Percentiles rank a stretch among this genome's conserved stretches.
Conservation (phyloP, 2,113 vertebrate species). For the Cathartes aura region DNA sequence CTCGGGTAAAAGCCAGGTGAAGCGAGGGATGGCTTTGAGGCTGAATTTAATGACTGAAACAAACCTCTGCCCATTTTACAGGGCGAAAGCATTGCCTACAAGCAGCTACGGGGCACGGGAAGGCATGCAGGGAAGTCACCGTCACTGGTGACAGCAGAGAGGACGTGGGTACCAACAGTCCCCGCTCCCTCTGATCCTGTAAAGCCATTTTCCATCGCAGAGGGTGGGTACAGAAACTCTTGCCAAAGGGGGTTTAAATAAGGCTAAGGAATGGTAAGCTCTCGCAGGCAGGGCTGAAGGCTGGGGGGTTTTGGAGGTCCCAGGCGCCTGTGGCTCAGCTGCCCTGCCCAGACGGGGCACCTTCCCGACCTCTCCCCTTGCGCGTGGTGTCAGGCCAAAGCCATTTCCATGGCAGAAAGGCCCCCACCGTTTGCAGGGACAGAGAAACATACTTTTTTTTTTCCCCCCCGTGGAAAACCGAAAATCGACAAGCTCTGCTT, state of each 20-base stretch:
- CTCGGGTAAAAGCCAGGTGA: neutral
- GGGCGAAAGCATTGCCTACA: neutral
- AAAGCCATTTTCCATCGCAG: neutral
- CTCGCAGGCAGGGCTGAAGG: neutral
- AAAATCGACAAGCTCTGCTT: neutral
- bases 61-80: neutral
- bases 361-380: neutral
- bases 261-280: neutral
- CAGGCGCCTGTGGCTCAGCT: neutral
- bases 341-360: rapidly evolving
- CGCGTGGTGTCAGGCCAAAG: neutral
- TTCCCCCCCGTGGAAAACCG: neutral
- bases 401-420: neutral
- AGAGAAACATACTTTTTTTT: neutral
- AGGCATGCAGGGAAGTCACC: neutral
- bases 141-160: neutral
- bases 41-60: neutral
- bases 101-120: rapidly evolving
- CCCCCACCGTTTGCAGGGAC: neutral
- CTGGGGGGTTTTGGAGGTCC: neutral
- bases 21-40: neutral
- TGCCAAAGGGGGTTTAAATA: neutral
- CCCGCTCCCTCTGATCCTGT: neutral
- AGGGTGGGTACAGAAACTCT: neutral
- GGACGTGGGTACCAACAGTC: too few relatives aligned